Percentiles rank a stretch among this genome's conserved stretches.
Conservation (phyloP, 2,888 invertebrate genomes). For the Drosophila prolongata region DNA sequence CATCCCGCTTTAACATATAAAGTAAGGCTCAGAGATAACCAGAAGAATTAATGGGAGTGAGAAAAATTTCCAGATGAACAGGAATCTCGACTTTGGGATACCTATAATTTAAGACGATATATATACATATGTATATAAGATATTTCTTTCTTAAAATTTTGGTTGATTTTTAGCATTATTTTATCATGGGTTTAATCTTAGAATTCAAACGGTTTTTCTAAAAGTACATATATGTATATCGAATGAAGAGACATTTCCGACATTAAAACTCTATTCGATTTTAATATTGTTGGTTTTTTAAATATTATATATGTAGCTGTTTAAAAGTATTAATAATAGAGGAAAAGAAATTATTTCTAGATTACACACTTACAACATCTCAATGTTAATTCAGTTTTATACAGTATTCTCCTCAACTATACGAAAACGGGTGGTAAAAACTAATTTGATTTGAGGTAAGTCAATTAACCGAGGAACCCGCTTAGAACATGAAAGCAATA, state of each 20-base stretch:
- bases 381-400: neutral
- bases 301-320: too few relatives aligned
- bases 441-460: conserved; percentile 67
- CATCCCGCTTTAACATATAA: conserved; percentile 14
- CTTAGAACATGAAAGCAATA: conserved; percentile 23
- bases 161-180: too few relatives aligned
- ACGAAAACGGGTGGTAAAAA: conserved; percentile 38
- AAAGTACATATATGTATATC: too few relatives aligned
- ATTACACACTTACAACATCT: too few relatives aligned
- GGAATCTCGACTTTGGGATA: neutral
- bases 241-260: too few relatives aligned
- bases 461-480: conserved; percentile 54
- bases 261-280: too few relatives aligned
- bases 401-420: conserved; percentile 9
- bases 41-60: conserved; percentile 28
- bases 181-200: too few relatives aligned
- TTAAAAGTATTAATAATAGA: too few relatives aligned
- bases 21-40: conserved; percentile 37
- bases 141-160: too few relatives aligned
- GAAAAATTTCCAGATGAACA: neutral
- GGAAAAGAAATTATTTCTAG: too few relatives aligned
- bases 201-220: too few relatives aligned
- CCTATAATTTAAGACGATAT: neutral
- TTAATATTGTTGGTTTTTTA: too few relatives aligned
- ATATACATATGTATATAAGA: neutral